These are phyloP conservation scores for Meteorus sp. DNA, from an alignment of 1,140 invertebrate genomes.

Conservation along the genomic window DNA sequence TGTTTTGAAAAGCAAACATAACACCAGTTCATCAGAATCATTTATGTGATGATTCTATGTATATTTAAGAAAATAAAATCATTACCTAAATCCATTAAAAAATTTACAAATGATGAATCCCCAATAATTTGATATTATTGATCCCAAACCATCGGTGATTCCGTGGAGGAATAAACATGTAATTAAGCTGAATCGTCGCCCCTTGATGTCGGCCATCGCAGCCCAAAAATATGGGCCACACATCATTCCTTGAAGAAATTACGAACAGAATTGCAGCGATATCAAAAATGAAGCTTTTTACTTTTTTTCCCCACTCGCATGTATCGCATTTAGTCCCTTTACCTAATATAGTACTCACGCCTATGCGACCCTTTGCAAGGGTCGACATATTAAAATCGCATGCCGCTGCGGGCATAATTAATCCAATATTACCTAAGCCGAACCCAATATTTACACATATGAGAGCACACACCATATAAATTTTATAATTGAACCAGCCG, in stretches of 20 bases:
- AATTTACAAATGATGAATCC: conserved; percentile 61
- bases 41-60: too few relatives aligned
- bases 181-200: conserved; percentile 58
- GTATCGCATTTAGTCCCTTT: conserved; percentile 23
- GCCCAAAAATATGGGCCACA: conserved; percentile 66
- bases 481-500: conserved; percentile 60
- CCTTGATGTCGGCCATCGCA: conserved; percentile 60
- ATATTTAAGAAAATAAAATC: too few relatives aligned
- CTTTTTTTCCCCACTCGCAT: too few relatives aligned
- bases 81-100: conserved; percentile 56
- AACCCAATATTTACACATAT: conserved; percentile 62
- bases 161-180: conserved; percentile 59
- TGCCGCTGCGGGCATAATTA: conserved; percentile 63
- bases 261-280: too few relatives aligned
- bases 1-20: too few relatives aligned
- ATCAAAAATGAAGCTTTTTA: neutral
- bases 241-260: conserved; percentile 62
- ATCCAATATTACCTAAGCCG: conserved; percentile 49
- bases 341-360: conserved; percentile 53
- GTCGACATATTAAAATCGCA: conserved; percentile 63
- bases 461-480: conserved; percentile 57
- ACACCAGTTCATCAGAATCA: too few relatives aligned
- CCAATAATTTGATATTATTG: conserved; percentile 60
- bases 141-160: conserved; percentile 55
- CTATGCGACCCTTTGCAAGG: conserved; percentile 59